Evolutionary conservation across 2,113 vertebrate species (phyloP).

Genomic region (Phrynocephalus versicolor): DNA sequence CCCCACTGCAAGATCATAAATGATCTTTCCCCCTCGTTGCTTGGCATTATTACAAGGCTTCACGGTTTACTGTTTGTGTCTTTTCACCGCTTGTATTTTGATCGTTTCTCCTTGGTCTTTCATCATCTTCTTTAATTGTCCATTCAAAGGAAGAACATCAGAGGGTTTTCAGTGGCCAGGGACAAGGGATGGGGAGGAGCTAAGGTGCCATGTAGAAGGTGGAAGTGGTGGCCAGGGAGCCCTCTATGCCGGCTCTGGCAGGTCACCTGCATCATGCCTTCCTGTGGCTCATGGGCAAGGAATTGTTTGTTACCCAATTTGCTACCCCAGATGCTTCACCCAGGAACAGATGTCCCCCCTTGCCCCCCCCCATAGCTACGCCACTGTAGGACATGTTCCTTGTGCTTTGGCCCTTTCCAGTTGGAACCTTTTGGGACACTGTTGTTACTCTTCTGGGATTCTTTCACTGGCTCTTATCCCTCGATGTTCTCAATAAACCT

Average conservation of each 20-base stretch:
- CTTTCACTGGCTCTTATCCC: neutral
- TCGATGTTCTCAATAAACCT: neutral
- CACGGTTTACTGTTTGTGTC: neutral
- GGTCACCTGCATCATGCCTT: too few species aligned
- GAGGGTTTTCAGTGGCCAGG: too few species aligned
- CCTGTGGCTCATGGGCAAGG: too few species aligned
- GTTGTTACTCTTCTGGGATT: neutral
- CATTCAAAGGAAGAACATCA: neutral
- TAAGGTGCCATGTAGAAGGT: too few species aligned
- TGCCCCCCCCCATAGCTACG: too few species aligned
- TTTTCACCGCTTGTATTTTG: neutral
- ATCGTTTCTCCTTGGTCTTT: neutral
- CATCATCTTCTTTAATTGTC: neutral
- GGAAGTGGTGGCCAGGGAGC: too few species aligned
- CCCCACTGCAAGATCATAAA: neutral
- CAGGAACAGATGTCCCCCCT: too few species aligned
- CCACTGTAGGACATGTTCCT: too few species aligned
- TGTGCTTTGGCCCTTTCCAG: neutral
- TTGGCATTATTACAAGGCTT: neutral
- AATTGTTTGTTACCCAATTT: too few species aligned
- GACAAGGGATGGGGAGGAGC: too few species aligned
- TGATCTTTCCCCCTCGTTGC: neutral
- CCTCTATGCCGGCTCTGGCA: too few species aligned
- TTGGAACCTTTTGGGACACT: neutral
- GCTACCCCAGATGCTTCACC: too few species aligned